These are phyloP conservation scores for Sebastes flavidus DNA, from an alignment of 2,797 vertebrate species.

Conservation along the genomic window DNA sequence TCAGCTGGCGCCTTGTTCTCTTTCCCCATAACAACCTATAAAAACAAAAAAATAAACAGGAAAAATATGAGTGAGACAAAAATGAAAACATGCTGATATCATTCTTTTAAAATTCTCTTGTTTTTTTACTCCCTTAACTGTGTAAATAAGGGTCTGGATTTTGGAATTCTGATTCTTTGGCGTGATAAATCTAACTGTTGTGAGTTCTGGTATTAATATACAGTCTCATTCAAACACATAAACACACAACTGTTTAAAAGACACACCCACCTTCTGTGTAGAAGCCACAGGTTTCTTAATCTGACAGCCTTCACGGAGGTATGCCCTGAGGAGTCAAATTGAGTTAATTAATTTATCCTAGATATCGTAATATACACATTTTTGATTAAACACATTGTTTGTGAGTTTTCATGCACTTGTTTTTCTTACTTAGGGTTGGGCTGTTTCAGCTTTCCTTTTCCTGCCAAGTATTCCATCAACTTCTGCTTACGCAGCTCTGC, in stretches of 20 bases:
- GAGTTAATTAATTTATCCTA: rapidly evolving
- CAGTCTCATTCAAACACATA: not conserved
- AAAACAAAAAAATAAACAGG: not conserved
- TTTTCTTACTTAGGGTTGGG: conserved; percentile 79
- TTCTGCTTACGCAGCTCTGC: conserved; percentile 81
- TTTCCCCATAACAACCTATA: conserved; percentile 64
- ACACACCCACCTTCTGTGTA: conserved; percentile 29
- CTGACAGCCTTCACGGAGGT: not conserved
- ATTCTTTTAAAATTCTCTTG: not conserved
- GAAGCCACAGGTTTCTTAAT: conserved; percentile 15
- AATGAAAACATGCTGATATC: not conserved
- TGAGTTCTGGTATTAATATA: not conserved
- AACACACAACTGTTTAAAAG: too few relatives aligned
- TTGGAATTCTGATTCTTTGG: not conserved
- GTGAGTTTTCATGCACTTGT: not conserved
- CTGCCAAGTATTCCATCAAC: conserved; percentile 80
- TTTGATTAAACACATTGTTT: not conserved
- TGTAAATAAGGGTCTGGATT: not conserved
- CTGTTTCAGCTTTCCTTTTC: conserved; percentile 80
- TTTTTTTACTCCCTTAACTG: not conserved
- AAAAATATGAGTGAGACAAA: not conserved
- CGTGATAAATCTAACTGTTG: not conserved
- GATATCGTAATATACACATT: not conserved
- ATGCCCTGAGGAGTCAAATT: conserved; percentile 42
- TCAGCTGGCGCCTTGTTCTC: conserved; percentile 66